Base-by-base conservation (phyloP, 1,140 invertebrate species). In the Littorina saxatilis region DNA sequence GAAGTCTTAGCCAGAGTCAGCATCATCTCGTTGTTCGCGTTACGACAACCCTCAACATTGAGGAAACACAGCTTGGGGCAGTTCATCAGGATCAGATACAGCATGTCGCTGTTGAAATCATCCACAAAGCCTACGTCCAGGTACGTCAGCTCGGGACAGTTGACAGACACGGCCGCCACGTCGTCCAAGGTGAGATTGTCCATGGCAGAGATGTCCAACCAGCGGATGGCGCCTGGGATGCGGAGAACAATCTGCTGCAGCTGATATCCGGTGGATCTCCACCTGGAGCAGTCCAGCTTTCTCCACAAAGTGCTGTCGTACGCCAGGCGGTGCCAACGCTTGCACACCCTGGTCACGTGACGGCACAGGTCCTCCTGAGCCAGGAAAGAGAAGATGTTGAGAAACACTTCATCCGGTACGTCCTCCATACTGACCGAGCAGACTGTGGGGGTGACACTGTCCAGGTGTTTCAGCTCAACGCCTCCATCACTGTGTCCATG, bases 321-420 rank as follows among this genome's bases (percentile, higher is more conserved):
- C 20, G 83, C 80, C 73, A 76, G 76, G 29, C 52, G 68, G 52
- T 63, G 39, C 83, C 83, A 84, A 20, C 29, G 55, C n/a, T 68
- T 78, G 73, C 83, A 84, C 32, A 84, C 83, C 27, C 35, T n/a
- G 20, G 80, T 63, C 29, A 84, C 66, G 29, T 79, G 72, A 7
- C 39, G 13, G 58, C 83, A 82, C 43, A 84, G 68, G n/a, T 82
- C 76, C 9, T 39, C 39, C 7, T 70, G 83, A 29, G 43, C 20
- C 17, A 84, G 58, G 39, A 75, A 84, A 15, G 83, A 39, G 32
- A 84, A 84, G n/a, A 84, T 80, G n/a, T 84, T 75, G 47, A 80
- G 40, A 2, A 82, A 35, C 20, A 84, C 58, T 58, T 84, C 83
- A n/a, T 76, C 66, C 66, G 83, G 83, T 43, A 83, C 29, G 52